Evolutionary conservation across 1,140 invertebrate species (phyloP).

Genomic region (Drosophila dunni): DNA sequence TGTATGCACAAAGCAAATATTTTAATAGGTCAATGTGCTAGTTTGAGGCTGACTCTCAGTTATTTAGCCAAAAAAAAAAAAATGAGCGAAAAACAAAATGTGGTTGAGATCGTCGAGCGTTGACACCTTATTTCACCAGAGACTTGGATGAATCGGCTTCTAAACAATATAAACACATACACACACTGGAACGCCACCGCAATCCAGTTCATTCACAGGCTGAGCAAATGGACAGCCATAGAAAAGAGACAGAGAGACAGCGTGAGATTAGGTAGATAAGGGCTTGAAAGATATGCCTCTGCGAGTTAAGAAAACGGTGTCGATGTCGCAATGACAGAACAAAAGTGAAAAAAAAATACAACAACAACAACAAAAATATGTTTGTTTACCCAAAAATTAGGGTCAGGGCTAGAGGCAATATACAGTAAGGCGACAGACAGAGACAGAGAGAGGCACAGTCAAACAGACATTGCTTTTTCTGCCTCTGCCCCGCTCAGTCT

Average conservation of each 20-base stretch:
- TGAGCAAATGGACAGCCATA: constrained; percentile 2
- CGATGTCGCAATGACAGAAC: constrained; percentile 41
- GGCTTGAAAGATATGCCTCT: constrained; percentile 44
- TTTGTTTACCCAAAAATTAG: constrained; percentile 74
- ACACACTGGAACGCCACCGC: constrained; percentile 9
- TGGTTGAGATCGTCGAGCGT: constrained; percentile 40
- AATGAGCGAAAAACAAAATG: constrained; percentile 11
- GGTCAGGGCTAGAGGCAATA: constrained; percentile 71
- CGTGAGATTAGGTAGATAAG: constrained; percentile 58
- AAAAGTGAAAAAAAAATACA: constrained; percentile 39
- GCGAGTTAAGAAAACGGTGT: constrained; percentile 16
- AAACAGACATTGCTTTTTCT: constrained; percentile 35
- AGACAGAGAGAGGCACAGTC: constrained; percentile 11
- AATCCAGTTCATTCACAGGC: constrained; percentile 49
- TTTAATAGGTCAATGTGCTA: constrained; percentile 67
- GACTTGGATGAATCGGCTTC: constrained; percentile 4
- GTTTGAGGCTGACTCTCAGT: constrained; percentile 30
- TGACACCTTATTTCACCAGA: constrained; percentile 60
- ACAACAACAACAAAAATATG: constrained; percentile 15
- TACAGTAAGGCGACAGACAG: constrained; percentile 23
- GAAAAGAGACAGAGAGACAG: background rate
- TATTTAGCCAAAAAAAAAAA: constrained; percentile 22
- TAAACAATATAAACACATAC: constrained; percentile 32
- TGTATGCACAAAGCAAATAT: constrained; percentile 14
- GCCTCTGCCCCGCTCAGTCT: constrained; percentile 30